A percentile compares a stretch with the other conserved stretches of the same genome.
Evolutionary conservation across 2,888 invertebrate species (phyloP).

Genomic region (Zygogramma bicolorata): DNA sequence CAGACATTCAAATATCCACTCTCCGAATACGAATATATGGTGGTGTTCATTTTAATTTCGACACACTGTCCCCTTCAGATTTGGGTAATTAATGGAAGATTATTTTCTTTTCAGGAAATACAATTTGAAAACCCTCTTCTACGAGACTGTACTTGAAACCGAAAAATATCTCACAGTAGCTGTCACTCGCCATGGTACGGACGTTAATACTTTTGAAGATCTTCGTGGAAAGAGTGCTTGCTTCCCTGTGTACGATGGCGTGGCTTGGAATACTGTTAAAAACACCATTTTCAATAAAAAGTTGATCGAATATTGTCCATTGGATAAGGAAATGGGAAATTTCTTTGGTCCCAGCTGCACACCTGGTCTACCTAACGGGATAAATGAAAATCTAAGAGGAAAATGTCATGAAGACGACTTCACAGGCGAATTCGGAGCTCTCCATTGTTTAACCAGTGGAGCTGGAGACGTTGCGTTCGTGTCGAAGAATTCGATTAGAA

Average conservation of each 20-base stretch:
- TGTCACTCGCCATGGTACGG: constrained; percentile 73
- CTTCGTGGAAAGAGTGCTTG: constrained; percentile 80
- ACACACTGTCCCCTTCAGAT: too few species aligned
- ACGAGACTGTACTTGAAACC: constrained; percentile 73
- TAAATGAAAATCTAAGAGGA: constrained; percentile 48
- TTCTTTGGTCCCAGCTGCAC: constrained; percentile 80
- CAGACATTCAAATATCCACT: too few species aligned
- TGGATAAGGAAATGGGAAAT: constrained; percentile 62
- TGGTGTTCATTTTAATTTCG: too few species aligned
- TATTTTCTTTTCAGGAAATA: constrained; percentile 67
- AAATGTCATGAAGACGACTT: constrained; percentile 59
- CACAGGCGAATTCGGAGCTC: constrained; percentile 73
- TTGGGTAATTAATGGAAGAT: background rate
- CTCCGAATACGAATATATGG: too few species aligned
- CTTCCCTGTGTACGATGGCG: constrained; percentile 84
- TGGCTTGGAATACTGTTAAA: constrained; percentile 75
- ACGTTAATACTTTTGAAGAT: constrained; percentile 73
- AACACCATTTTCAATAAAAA: constrained; percentile 65
- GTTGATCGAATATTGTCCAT: constrained; percentile 65
- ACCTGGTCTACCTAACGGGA: constrained; percentile 64
- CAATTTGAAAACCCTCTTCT: constrained; percentile 71
- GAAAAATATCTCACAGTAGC: constrained; percentile 76
- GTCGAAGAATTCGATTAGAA: constrained; percentile 58
- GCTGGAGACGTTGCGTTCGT: constrained; percentile 85
- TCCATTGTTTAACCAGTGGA: constrained; percentile 76